Percentiles rank a stretch among this genome's conserved stretches.
Conservation (phyloP, 2,113 vertebrate species). For the Rhabdornis inornatus region DNA sequence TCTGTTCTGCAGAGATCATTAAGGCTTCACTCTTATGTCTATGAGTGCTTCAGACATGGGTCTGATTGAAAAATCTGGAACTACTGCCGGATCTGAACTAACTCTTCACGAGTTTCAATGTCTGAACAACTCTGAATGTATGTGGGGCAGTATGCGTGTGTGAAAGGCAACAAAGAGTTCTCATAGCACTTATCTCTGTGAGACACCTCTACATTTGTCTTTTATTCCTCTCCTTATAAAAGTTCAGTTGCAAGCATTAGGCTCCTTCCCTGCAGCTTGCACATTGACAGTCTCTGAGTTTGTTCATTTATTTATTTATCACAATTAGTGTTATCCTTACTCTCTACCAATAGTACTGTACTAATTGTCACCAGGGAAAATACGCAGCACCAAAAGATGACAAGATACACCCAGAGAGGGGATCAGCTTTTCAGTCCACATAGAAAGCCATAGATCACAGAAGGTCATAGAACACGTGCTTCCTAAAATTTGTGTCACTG, state of each 20-base stretch:
- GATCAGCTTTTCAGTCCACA: not conserved
- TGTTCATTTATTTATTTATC: not conserved
- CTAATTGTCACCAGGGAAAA: not conserved
- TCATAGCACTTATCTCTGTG: not conserved
- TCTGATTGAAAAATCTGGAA: not conserved
- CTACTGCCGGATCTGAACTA: not conserved
- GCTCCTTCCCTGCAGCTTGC: not conserved
- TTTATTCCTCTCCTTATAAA: not conserved
- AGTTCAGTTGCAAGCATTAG: not conserved
- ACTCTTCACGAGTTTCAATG: not conserved
- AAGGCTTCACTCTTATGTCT: not conserved
- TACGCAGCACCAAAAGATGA: not conserved
- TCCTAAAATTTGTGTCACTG: not conserved
- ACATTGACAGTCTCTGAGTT: not conserved
- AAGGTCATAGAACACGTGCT: not conserved
- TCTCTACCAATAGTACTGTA: not conserved
- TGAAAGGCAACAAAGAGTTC: not conserved
- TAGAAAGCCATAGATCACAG: not conserved
- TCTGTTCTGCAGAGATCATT: constrained; percentile 20
- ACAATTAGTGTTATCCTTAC: not conserved
- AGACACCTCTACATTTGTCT: not conserved
- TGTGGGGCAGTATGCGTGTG: not conserved
- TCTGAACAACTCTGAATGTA: not conserved
- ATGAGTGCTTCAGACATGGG: not conserved
- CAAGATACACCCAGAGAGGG: not conserved